Conservation (phyloP, 2,113 vertebrate species). For the Microcebus lehilahytsara region DNA sequence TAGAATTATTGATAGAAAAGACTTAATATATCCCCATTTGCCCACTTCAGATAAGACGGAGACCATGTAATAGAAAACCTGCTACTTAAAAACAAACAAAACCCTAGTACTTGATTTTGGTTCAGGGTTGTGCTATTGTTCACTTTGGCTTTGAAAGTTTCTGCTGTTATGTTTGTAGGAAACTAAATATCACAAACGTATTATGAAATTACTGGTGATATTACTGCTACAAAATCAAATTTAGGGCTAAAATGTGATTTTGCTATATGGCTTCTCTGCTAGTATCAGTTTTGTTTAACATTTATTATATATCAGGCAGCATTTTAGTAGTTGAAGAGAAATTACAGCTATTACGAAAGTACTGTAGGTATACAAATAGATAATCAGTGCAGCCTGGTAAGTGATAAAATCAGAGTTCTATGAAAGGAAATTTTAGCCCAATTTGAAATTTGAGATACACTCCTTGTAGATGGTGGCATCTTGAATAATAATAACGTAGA, state of each 20-base stretch:
- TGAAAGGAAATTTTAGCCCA: slow-evolving; percentile 32
- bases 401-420: slow-evolving; percentile 36
- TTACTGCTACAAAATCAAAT: slow-evolving; percentile 29
- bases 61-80: slow-evolving; percentile 5
- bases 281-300: slow-evolving; percentile 35
- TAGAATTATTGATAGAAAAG: slow-evolving; percentile 29
- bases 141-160: slow-evolving; percentile 46
- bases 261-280: slow-evolving; percentile 37
- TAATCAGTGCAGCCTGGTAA: slow-evolving; percentile 24
- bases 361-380: neutral
- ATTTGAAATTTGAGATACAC: slow-evolving; percentile 39
- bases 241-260: neutral
- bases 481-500: slow-evolving; percentile 16
- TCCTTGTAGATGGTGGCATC: neutral
- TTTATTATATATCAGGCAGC: slow-evolving; percentile 26
- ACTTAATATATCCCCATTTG: slow-evolving; percentile 1
- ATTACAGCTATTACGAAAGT: slow-evolving; percentile 23
- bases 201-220: slow-evolving; percentile 7
- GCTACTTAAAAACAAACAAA: neutral
- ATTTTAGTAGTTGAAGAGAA: slow-evolving; percentile 57
- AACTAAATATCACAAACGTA: slow-evolving; percentile 17
- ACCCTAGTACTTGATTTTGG: neutral
- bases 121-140: slow-evolving; percentile 15
- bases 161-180: slow-evolving; percentile 12
- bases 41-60: slow-evolving; percentile 4